Evolutionary conservation across 2,888 invertebrate species (phyloP).

Genomic region (Nowickia ferox): DNA sequence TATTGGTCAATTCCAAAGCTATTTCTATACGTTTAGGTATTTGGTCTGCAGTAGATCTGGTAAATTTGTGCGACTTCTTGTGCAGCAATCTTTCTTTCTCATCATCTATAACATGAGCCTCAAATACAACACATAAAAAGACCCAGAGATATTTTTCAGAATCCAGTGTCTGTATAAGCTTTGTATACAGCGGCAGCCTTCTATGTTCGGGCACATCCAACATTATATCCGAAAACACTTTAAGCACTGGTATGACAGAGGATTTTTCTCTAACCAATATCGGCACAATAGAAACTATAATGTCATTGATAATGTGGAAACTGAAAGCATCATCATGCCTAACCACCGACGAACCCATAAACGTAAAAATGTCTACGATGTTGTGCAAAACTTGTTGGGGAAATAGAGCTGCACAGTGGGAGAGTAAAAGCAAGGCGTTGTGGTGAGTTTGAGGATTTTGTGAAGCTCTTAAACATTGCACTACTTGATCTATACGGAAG

Average conservation of each 20-base stretch:
- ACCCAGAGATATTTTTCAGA: constrained; percentile 87
- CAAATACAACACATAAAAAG: constrained; percentile 88
- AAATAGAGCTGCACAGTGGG: constrained; percentile 90
- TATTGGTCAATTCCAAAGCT: constrained; percentile 86
- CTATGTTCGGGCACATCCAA: constrained; percentile 97
- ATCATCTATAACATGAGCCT: constrained; percentile 87
- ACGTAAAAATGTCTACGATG: constrained; percentile 98
- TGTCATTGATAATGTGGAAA: constrained; percentile 95
- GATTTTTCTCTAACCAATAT: constrained; percentile 87
- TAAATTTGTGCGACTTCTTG: constrained; percentile 78
- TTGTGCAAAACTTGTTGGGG: constrained; percentile 95
- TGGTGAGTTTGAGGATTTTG: constrained; percentile 98
- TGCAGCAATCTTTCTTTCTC: constrained; percentile 83
- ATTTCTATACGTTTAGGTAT: constrained; percentile 87
- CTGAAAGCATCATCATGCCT: constrained; percentile 97
- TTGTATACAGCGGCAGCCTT: constrained; percentile 90
- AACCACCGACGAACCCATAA: constrained; percentile 96
- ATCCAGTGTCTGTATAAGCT: constrained; percentile 89
- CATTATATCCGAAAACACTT: constrained; percentile 95
- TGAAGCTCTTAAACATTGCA: constrained; percentile 94
- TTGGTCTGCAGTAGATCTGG: constrained; percentile 78
- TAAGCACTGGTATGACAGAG: constrained; percentile 87
- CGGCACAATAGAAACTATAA: constrained; percentile 95
- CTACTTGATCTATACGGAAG: constrained; percentile 83
- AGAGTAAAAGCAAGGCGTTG: constrained; percentile 93